A percentile compares a stretch with the other conserved stretches of the same genome.
Evolutionary conservation across 2,113 vertebrate species (phyloP).

Genomic region (Cololabis saira): DNA sequence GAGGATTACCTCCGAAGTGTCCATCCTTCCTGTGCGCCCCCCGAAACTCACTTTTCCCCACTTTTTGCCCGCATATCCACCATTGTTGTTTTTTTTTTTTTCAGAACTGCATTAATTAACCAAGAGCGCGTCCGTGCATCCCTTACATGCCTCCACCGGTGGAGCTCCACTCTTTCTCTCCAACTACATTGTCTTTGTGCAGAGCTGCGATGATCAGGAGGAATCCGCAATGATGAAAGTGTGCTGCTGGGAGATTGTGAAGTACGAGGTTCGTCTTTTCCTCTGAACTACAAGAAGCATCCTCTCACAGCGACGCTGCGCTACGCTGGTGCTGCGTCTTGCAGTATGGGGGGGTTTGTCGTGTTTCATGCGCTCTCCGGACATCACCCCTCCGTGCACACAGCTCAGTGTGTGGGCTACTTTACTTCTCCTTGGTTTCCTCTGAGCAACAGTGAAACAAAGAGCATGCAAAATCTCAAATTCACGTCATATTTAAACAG

Average conservation of each 20-base stretch:
- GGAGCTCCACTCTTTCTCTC: conserved; percentile 62
- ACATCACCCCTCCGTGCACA: conserved; percentile 59
- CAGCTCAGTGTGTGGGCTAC: conserved; percentile 53
- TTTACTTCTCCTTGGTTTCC: conserved; percentile 27
- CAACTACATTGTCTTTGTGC: conserved; percentile 75
- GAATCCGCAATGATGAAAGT: conserved; percentile 49
- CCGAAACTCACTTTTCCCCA: conserved; percentile 65
- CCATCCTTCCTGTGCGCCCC: conserved; percentile 86
- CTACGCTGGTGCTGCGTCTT: conserved; percentile 60
- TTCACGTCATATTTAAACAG: too few relatives aligned
- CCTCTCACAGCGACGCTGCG: conserved; percentile 45
- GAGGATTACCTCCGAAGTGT: conserved; percentile 89
- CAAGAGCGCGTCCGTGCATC: conserved; percentile 70
- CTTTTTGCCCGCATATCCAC: conserved; percentile 64
- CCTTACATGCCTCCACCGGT: conserved; percentile 49
- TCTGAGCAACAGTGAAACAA: conserved; percentile 12
- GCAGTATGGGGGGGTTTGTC: conserved; percentile 51
- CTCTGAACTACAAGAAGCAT: conserved; percentile 34
- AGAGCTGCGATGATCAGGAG: conserved; percentile 53
- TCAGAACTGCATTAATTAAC: conserved; percentile 58
- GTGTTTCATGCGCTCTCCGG: conserved; percentile 65
- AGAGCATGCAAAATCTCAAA: neutral
- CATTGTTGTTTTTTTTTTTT: too few relatives aligned
- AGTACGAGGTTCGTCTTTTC: neutral
- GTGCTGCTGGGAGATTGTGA: conserved; percentile 28